phyloP scores from a whole-genome alignment of 1,140 invertebrate species.

The Pseudomyrmex concolor region DNA sequence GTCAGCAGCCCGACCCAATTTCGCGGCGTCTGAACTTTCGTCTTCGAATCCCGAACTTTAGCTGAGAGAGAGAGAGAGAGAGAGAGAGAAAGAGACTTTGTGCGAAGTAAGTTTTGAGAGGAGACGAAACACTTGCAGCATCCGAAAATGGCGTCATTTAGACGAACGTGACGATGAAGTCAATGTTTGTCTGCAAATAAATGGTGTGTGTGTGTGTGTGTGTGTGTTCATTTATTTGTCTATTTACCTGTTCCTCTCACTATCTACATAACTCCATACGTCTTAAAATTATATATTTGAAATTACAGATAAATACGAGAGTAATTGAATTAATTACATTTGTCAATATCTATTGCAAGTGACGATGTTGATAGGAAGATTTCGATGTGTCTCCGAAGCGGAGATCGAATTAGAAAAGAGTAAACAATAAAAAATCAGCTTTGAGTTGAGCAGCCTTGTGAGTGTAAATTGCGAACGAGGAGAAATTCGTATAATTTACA shows the following conservation, averaged over 20 bases:
- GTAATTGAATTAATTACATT: background rate
- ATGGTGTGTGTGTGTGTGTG: background rate
- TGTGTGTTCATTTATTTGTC: slow-evolving; percentile 9
- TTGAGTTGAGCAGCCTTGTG: too few relatives aligned
- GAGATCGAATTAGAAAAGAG: background rate
- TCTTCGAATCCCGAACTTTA: slow-evolving; percentile 68
- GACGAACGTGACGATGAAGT: slow-evolving; percentile 6
- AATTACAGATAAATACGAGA: background rate
- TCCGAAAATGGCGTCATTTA: slow-evolving; percentile 62
- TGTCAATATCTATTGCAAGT: background rate
- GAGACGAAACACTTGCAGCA: slow-evolving; percentile 52
- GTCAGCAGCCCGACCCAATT: slow-evolving; percentile 70
- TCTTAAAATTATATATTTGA: background rate
- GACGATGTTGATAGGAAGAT: background rate
- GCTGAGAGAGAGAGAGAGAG: background rate
- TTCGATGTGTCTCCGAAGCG: background rate
- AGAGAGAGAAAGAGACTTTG: background rate
- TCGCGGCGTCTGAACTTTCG: slow-evolving; percentile 56
- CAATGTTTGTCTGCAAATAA: slow-evolving; percentile 39
- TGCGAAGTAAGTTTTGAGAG: slow-evolving; percentile 56
- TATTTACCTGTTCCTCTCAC: background rate
- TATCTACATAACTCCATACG: background rate
- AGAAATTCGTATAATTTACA: slow-evolving; percentile 40
- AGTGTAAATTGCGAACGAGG: background rate
- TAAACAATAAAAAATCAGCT: too few relatives aligned